Conservation (phyloP, 2,113 vertebrate genomes). For the Neogobius melanostomus region DNA sequence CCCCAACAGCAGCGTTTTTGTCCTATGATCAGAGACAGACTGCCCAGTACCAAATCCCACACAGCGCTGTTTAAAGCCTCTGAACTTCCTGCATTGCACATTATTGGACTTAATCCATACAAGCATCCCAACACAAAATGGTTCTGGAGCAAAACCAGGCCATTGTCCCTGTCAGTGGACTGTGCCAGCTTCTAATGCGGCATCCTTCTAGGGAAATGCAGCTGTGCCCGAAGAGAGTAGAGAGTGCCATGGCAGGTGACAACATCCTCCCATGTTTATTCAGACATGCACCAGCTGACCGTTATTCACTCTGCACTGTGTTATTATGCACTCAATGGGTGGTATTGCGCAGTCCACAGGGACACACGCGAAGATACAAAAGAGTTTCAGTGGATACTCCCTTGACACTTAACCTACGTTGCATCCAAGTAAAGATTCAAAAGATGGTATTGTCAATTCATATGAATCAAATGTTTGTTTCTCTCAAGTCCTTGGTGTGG, state of each 20-base stretch:
- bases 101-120: conserved; percentile 48
- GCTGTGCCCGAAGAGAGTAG: conserved; percentile 28
- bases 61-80: conserved; percentile 27
- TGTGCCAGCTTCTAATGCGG: conserved; percentile 46
- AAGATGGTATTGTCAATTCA: too few species aligned
- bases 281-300: conserved; percentile 25
- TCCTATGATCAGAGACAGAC: conserved; percentile 7
- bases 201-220: conserved; percentile 25
- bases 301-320: conserved; percentile 1
- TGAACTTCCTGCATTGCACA: conserved; percentile 23
- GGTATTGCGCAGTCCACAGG: neutral
- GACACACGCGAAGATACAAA: neutral
- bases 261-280: conserved; percentile 31
- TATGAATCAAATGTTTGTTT: too few species aligned
- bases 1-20: neutral
- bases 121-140: conserved; percentile 20
- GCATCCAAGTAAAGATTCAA: too few species aligned
- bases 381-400: neutral
- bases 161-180: conserved; percentile 9
- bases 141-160: conserved; percentile 26
- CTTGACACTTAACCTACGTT: too few species aligned
- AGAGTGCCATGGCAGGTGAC: conserved; percentile 16
- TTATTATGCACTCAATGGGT: neutral
- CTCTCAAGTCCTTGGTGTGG: too few species aligned
- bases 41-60: conserved; percentile 20